Base-by-base conservation (phyloP, 2,797 vertebrate genomes). In the Odontamblyopus lacepedii region DNA sequence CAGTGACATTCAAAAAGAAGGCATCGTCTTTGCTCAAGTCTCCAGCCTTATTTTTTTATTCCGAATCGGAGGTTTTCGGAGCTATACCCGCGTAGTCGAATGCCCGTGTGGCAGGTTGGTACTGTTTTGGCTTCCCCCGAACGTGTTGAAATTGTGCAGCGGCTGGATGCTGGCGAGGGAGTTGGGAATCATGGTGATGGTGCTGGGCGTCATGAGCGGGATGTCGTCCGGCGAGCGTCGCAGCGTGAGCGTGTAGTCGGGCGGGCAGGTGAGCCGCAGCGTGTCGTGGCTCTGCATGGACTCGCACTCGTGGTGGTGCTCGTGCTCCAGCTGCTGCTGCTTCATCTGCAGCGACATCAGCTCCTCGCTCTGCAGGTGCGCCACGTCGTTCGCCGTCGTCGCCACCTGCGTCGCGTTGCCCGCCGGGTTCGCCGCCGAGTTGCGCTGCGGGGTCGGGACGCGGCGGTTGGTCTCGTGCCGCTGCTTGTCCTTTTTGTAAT, bases 131-230 rank as follows among this genome's bases (percentile, higher is more conserved):
- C 95, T 95, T 61, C 95, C 95, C 59, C 95, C 95, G 72, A 98
- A 98, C 13, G 96, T 95, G 74, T 96, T 98, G 93, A 98, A 98
- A 67, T 96, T 97, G 95, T 98, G 96, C 92, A 98, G 86, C 16
- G 96, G 95, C 82, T 97, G 97, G 95, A 98, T 96, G 69, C 92
- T 94, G 77, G 95, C 94, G 87, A 98, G 92, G 0, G 96, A 95
- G 91, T 96, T 97, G 70, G 97, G 97, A 84, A 97, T 97, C 96
- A 98, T 98, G 84, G 96, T 97, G 91, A 98, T 99, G 87, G 97
- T 98, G 87, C 96, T 98, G 69, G 97, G 95, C 0, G 97, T 95
- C 96, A 98, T 98, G 57, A 98, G 93, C 0, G 97, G 97, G 69
- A 98, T 94, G 86, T 99, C 97, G 0, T 99, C 97, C 0, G 97